These are phyloP conservation scores for Idaea straminata DNA, from an alignment of 2,888 invertebrate species.

Conservation along the genomic window DNA sequence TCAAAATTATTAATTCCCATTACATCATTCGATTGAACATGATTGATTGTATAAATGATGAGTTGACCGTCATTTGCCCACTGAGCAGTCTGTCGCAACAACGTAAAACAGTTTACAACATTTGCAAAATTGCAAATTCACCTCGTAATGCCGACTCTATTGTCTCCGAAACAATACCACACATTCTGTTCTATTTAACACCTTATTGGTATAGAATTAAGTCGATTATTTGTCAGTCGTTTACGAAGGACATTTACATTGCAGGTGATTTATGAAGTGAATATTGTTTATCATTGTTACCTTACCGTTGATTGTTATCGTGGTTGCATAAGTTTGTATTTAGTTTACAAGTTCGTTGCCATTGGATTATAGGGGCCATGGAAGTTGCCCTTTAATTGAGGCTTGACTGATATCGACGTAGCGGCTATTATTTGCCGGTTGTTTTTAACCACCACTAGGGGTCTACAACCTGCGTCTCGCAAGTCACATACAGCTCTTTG, in stretches of 20 bases:
- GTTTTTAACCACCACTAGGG: no score
- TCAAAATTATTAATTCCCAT: neutral
- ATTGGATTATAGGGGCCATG: slow-evolving; percentile 8
- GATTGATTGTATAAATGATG: neutral
- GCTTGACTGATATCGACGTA: neutral
- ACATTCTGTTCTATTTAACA: slow-evolving; percentile 11
- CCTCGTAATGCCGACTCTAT: slow-evolving; percentile 44
- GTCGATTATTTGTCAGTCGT: neutral
- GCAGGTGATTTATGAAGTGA: slow-evolving; percentile 19
- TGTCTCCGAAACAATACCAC: slow-evolving; percentile 48
- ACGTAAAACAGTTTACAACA: slow-evolving; percentile 19
- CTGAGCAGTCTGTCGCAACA: slow-evolving; percentile 4
- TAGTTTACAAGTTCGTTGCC: slow-evolving; percentile 11
- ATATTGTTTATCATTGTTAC: slow-evolving; percentile 15
- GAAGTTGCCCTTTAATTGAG: neutral
- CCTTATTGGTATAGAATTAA: slow-evolving; percentile 3
- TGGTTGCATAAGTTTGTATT: slow-evolving; percentile 22
- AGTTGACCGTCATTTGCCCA: neutral
- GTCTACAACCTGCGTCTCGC: no score
- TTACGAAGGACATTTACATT: slow-evolving; percentile 7
- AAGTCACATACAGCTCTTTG: no score
- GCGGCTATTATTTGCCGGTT: neutral
- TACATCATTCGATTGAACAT: neutral
- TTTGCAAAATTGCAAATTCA: slow-evolving; percentile 39
- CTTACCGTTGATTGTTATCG: slow-evolving; percentile 17